Evolutionary conservation across 1,140 invertebrate species (phyloP), one percentile per base, ranked within the genome.

Genomic region (Tribolium madens): DNA sequence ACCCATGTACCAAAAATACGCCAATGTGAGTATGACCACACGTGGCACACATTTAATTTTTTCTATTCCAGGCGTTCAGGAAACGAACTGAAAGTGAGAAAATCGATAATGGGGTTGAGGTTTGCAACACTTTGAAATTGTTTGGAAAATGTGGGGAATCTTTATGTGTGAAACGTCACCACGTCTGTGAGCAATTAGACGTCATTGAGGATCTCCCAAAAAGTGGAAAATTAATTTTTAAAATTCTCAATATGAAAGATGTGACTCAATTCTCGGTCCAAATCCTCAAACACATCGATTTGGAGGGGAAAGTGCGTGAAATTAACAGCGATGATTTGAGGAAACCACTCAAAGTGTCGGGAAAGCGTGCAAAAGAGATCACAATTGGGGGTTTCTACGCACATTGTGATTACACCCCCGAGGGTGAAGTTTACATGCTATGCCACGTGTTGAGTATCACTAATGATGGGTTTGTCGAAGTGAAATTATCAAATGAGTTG

Each of bases 161-260:
- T 5, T 31, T 46, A 4, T 84, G 84, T 52, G 14, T 73, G 4
- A 73, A 76, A 13, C 72, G 84, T 10, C 84, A 84, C 57, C 12
- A 81, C 7, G 26, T 83, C 2, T 31, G 48, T 15, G 50, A 76
- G 42, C 52, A 79, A 1, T n/a, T 82, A 14, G 83, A 84, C 64
- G 47, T 71, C 14, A 57, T 52, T 0, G 42, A 74, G 7, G n/a
- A 52, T n/a, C 72, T 84, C 15, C 83, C 82, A 4, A 53, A 80
- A 53, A 78, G 70, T 18, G 83, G 83, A 3, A 76, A 31, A 15
- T 77, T 84, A n/a, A 80, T 81, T 75, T 84, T 83, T 47, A 82
- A 82, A 78, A 77, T 84, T 12, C 13, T 81, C 3, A 60, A 72
- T 17, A 31, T 83, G 9, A 69, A 77, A 13, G 76, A 81, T 77